phyloP scores from a whole-genome alignment of 2,797 vertebrate genomes.

The Poliocrania exsul region DNA sequence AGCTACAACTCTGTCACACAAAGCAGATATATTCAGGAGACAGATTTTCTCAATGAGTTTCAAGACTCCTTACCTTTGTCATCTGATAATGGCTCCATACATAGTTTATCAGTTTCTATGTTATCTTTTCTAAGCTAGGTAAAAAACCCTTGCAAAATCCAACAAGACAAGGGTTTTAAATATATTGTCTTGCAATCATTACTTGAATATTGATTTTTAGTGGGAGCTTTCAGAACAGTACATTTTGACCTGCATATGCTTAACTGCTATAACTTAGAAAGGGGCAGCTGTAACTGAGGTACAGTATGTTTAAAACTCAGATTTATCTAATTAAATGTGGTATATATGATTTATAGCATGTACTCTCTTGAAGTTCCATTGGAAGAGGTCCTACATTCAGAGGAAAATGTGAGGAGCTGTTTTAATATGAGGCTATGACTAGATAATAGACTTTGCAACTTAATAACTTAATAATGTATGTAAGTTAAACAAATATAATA shows the following conservation, averaged over 20 bases:
- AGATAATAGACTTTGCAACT: background rate
- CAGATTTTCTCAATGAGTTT: background rate
- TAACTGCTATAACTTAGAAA: background rate
- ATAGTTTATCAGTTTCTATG: background rate
- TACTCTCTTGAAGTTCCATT: background rate
- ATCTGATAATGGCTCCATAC: background rate
- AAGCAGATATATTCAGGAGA: background rate
- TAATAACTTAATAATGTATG: background rate
- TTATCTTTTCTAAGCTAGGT: background rate
- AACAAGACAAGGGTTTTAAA: background rate
- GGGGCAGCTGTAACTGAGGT: background rate
- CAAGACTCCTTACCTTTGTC: background rate
- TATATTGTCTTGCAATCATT: background rate
- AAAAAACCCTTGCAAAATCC: background rate
- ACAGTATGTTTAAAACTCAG: background rate
- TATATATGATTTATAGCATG: background rate
- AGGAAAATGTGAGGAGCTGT: background rate
- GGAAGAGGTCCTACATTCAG: background rate
- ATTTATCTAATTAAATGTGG: background rate
- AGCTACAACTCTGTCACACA: background rate
- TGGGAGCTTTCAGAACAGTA: background rate
- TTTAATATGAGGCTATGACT: background rate
- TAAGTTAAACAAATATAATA: background rate
- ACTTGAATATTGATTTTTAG: background rate
- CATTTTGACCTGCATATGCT: background rate